phyloP scores from a whole-genome alignment of 53 echinoderm and acorn worm species.

The Astropecten irregularis region DNA sequence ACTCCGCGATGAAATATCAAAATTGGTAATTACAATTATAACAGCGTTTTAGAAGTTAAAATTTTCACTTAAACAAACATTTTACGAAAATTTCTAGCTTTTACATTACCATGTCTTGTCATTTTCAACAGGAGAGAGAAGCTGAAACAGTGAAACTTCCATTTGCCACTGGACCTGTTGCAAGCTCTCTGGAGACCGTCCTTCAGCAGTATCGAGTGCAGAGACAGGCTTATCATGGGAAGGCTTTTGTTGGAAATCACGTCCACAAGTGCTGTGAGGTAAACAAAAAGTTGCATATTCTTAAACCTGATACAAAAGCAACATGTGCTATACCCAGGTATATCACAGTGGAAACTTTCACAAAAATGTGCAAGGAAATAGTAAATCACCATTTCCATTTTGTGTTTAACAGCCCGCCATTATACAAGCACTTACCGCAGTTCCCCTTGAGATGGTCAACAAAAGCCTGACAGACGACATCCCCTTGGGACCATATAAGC shows the following conservation, averaged over 20 bases:
- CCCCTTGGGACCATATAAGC: not conserved
- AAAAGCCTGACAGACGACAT: not conserved
- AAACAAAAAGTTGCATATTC: not conserved
- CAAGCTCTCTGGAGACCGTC: not conserved
- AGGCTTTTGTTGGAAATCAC: conserved; percentile 47
- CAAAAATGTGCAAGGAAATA: not conserved
- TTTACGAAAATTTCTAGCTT: not conserved
- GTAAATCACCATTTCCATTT: not conserved
- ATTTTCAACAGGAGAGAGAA: not conserved
- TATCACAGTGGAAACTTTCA: not conserved
- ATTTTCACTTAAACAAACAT: not conserved
- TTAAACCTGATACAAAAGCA: not conserved
- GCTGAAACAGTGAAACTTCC: not conserved
- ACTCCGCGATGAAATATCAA: not conserved
- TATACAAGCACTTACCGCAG: not conserved
- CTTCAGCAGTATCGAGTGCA: not conserved
- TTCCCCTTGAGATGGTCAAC: not conserved
- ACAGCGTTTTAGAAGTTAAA: not conserved
- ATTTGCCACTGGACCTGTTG: conserved; percentile 36
- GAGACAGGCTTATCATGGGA: conserved; percentile 42
- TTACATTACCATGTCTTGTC: not conserved
- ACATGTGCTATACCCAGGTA: not conserved
- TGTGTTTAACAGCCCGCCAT: not conserved
- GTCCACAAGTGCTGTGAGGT: conserved; percentile 51
- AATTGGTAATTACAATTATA: not conserved